These are phyloP conservation scores for Ctenomys sociabilis DNA, from an alignment of 2,113 vertebrate genomes.

Conservation along the genomic window DNA sequence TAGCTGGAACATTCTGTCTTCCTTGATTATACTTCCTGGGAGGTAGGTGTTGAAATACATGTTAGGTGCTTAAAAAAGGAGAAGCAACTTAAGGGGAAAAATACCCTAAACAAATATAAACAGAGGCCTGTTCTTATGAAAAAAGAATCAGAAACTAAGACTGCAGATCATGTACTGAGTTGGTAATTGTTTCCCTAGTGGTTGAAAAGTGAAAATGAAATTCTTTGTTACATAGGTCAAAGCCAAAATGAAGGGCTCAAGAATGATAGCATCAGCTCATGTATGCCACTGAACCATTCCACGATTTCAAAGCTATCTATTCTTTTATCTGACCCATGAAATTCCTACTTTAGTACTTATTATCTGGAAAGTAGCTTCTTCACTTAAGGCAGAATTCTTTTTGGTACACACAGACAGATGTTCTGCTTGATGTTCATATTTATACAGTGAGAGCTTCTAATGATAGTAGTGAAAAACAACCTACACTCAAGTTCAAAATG, in stretches of 20 bases:
- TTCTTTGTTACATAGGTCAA: conserved; percentile 56
- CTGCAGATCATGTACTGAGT: neutral
- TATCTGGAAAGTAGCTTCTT: conserved; percentile 40
- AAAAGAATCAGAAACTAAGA: conserved; percentile 59
- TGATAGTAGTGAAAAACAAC: neutral
- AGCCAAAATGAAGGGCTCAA: neutral
- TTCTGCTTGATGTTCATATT: neutral
- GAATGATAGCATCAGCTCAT: conserved; percentile 28
- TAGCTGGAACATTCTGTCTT: conserved; percentile 31
- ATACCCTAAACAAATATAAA: conserved; percentile 48
- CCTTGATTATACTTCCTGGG: conserved; percentile 59
- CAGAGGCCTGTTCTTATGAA: conserved; percentile 58
- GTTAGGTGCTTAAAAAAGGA: conserved; percentile 67
- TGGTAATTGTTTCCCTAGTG: conserved; percentile 30
- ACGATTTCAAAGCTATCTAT: conserved; percentile 39
- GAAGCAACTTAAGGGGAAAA: neutral
- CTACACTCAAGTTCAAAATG: conserved; percentile 37
- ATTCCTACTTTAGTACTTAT: conserved; percentile 48
- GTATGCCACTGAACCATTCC: neutral
- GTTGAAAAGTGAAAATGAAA: neutral
- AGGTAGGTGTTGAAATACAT: conserved; percentile 56
- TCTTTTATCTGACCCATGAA: conserved; percentile 21
- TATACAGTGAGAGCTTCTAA: conserved; percentile 25
- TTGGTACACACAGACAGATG: neutral
- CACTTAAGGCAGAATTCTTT: conserved; percentile 59